Conservation (phyloP, 2,888 invertebrate genomes). For the Operophtera brumata region DNA sequence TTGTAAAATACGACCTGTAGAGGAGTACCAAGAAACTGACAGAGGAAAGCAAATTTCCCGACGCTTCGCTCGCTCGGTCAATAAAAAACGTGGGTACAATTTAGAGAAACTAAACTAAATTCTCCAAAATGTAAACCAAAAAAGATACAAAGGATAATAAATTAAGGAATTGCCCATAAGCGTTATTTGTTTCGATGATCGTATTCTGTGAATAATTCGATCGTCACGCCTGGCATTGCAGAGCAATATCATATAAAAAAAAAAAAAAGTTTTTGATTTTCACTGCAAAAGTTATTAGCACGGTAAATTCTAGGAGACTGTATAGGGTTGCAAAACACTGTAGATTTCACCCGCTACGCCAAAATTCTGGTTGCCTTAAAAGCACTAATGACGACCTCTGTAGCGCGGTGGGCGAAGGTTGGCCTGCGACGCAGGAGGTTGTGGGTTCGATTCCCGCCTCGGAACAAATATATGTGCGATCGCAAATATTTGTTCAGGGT, state of each 20-base stretch:
- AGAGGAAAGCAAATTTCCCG: no score
- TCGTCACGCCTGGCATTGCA: not conserved
- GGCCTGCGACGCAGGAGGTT: no score
- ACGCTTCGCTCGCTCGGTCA: no score
- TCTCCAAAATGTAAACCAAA: not conserved
- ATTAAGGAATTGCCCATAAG: not conserved
- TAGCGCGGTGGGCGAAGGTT: no score
- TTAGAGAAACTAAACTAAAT: not conserved
- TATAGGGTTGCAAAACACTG: not conserved
- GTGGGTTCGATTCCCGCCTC: no score
- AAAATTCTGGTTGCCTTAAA: no score
- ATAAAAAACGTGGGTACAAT: no score
- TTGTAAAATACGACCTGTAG: no score
- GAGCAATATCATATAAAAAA: conserved; percentile 11
- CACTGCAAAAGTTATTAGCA: conserved; percentile 37
- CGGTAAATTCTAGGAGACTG: conserved; percentile 7
- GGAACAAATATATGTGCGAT: no score
- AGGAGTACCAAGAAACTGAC: no score
- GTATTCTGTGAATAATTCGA: not conserved
- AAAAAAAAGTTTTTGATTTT: conserved; percentile 19
- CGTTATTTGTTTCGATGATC: not conserved
- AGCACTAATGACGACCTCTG: no score
- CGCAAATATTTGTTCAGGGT: no score
- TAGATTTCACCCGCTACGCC: not conserved
- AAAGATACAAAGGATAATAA: not conserved